Percentiles rank a stretch among this genome's conserved stretches.
Conservation (phyloP, 2,888 invertebrate genomes). For the Patella caerulea region DNA sequence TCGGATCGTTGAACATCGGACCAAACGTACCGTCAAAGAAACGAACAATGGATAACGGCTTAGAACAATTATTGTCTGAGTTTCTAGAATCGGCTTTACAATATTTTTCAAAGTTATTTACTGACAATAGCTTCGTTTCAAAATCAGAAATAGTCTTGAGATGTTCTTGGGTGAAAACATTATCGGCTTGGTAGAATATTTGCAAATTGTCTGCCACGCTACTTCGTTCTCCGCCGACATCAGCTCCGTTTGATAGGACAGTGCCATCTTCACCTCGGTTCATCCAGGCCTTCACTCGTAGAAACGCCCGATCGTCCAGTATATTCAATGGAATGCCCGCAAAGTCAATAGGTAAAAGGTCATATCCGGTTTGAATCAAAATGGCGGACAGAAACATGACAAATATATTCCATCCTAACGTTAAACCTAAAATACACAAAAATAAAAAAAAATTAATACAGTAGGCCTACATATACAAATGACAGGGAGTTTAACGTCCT, state of each 20-base stretch:
- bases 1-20: slow-evolving; percentile 31
- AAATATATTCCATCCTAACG: slow-evolving; percentile 20
- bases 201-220: slow-evolving; percentile 17
- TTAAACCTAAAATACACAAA: slow-evolving; percentile 17
- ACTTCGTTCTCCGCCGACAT: slow-evolving; percentile 16
- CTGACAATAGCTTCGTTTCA: slow-evolving; percentile 29
- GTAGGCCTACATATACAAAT: slow-evolving; percentile 2
- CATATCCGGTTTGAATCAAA: slow-evolving; percentile 36
- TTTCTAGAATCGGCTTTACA: slow-evolving; percentile 11
- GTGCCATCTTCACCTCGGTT: slow-evolving; percentile 23
- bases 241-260: slow-evolving; percentile 7
- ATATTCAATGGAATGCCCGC: slow-evolving; percentile 39
- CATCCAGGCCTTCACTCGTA: slow-evolving; percentile 41
- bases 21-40: slow-evolving; percentile 42
- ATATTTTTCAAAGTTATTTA: slow-evolving; percentile 19
- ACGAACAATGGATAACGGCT: slow-evolving; percentile 31
- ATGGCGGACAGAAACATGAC: slow-evolving; percentile 29
- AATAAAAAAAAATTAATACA: slow-evolving; percentile 8
- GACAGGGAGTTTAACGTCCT: not conserved
- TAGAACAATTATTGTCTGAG: not conserved
- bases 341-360: slow-evolving; percentile 42
- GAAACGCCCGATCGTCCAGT: slow-evolving; percentile 38
- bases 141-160: slow-evolving; percentile 38
- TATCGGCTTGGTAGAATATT: slow-evolving; percentile 37
- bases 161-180: slow-evolving; percentile 45